These are phyloP conservation scores for Sminthurides bifidus DNA, from an alignment of 1,140 invertebrate genomes.

Conservation along the genomic window DNA sequence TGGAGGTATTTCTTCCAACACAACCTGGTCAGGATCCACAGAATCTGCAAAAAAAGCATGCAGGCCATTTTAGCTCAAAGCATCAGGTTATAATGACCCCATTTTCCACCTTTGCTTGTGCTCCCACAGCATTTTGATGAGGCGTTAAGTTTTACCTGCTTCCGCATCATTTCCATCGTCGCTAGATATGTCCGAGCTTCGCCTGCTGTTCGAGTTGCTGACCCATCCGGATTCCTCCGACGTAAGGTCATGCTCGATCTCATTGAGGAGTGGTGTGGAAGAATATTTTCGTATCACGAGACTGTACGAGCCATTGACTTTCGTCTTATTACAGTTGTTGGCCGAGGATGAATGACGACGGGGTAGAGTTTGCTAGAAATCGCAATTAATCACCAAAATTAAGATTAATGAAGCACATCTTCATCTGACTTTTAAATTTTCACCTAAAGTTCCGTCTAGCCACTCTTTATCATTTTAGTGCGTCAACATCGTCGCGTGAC, in stretches of 20 bases:
- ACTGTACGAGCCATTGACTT: too few species aligned
- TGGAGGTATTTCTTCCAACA: constrained; percentile 5
- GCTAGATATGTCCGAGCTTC: constrained; percentile 17
- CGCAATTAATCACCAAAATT: background rate
- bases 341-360: constrained; percentile 7
- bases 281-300: constrained; percentile 23
- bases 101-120: too few species aligned
- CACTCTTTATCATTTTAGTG: too few species aligned
- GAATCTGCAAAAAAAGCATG: background rate
- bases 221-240: constrained; percentile 19
- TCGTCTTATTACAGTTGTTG: constrained; percentile 1
- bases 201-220: constrained; percentile 4
- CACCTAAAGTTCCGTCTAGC: too few species aligned
- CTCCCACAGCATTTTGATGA: too few species aligned
- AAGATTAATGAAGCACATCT: too few species aligned
- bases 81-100: too few species aligned
- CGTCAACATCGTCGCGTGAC: too few species aligned
- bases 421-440: too few species aligned
- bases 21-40: constrained; percentile 5
- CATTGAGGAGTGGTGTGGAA: constrained; percentile 24
- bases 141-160: background rate
- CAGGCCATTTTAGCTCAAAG: background rate
- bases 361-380: constrained; percentile 6
- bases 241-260: constrained; percentile 11
- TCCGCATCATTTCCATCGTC: constrained; percentile 5